Evolutionary conservation across 2,113 vertebrate genomes (phyloP).

Genomic region (Cyprinodon brontotheroides): DNA sequence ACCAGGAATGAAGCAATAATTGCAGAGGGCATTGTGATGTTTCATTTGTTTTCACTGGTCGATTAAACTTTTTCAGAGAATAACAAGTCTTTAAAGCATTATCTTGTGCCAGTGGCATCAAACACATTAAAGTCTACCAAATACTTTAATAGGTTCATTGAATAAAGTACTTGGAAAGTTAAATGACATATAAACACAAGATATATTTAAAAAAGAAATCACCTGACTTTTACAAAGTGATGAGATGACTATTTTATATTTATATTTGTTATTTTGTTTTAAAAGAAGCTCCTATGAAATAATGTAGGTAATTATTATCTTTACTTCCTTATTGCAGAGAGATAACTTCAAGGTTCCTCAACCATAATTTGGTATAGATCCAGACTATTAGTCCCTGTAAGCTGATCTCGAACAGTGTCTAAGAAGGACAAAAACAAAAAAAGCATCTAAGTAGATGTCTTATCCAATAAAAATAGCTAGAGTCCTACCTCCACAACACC

Average conservation of each 20-base stretch:
- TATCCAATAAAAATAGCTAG: background rate
- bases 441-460: no score
- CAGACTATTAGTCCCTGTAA: background rate
- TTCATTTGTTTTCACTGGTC: slow-evolving; percentile 6
- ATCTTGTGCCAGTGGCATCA: background rate
- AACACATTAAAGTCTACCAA: background rate
- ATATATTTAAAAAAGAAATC: no score
- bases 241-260: no score
- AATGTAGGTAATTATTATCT: background rate
- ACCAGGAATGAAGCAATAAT: background rate
- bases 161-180: background rate
- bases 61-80: background rate
- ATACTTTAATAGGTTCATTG: background rate
- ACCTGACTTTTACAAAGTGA: no score
- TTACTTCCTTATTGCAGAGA: background rate
- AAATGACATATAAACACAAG: background rate
- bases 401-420: no score
- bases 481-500: no score
- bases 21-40: background rate
- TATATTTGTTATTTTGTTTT: background rate
- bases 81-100: background rate
- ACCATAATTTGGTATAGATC: background rate
- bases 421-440: background rate
- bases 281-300: background rate
- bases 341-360: background rate